Percentiles rank a stretch among this genome's conserved stretches.
phyloP scores from a whole-genome alignment of 2,888 invertebrate species.

The Andrena praecox region DNA sequence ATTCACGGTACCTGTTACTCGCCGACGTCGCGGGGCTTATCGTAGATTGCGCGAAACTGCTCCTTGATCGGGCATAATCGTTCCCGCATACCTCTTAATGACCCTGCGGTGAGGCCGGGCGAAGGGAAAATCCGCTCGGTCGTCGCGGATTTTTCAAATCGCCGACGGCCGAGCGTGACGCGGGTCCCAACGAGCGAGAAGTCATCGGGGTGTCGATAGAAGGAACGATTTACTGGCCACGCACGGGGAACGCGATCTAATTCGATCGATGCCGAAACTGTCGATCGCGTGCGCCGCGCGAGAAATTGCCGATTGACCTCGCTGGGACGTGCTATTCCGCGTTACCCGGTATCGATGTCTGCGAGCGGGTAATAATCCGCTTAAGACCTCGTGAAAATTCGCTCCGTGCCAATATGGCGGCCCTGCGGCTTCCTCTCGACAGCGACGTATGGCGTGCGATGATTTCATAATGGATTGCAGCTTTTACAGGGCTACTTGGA shows the following conservation, averaged over 20 bases:
- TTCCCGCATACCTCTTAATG: constrained; percentile 41
- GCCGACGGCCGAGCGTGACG: constrained; percentile 45
- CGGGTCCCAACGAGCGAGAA: constrained; percentile 24
- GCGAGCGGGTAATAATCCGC: neutral
- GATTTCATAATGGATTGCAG: no score
- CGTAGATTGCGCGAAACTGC: constrained; percentile 36
- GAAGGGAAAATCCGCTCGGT: constrained; percentile 34
- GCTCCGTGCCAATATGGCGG: neutral
- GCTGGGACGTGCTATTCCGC: neutral
- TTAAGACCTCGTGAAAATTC: constrained; percentile 2
- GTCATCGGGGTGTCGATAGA: constrained; percentile 43
- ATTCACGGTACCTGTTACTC: constrained; percentile 63
- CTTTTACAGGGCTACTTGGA: no score
- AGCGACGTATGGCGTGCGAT: no score
- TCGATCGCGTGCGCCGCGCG: neutral
- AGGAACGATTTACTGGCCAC: constrained; percentile 46
- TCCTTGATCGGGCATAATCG: constrained; percentile 19
- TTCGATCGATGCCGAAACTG: constrained; percentile 43
- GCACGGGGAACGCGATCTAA: constrained; percentile 51
- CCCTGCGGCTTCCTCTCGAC: no score
- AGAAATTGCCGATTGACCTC: constrained; percentile 28
- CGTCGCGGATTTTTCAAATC: constrained; percentile 41
- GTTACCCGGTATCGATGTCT: neutral
- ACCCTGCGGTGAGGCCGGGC: neutral
- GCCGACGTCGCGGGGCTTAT: constrained; percentile 19